Conservation (phyloP, 2,797 vertebrate species). For the Sus cebifrons region DNA sequence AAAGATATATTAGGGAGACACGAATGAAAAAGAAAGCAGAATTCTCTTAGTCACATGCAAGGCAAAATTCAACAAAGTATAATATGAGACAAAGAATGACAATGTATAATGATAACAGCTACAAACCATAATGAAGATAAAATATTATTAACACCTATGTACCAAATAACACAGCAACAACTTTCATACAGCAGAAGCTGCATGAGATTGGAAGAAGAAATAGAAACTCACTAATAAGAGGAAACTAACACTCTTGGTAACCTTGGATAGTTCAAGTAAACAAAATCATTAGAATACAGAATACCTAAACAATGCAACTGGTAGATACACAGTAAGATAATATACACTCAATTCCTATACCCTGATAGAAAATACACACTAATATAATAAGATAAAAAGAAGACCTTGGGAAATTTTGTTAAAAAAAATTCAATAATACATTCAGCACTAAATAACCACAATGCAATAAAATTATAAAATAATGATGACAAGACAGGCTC, state of each 20-base stretch:
- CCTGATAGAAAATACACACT: neutral
- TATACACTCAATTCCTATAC: neutral
- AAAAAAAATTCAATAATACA: neutral
- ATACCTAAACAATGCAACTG: neutral
- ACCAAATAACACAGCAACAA: neutral
- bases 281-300: neutral
- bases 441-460: neutral
- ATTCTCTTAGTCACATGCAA: neutral
- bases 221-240: neutral
- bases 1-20: neutral
- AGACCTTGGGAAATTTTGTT: neutral
- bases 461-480: neutral
- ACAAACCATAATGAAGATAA: slow-evolving; percentile 2
- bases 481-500: slow-evolving; percentile 30
- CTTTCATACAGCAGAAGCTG: neutral
- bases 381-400: neutral
- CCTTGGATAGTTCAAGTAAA: neutral
- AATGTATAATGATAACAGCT: slow-evolving; percentile 1
- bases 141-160: neutral
- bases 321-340: neutral
- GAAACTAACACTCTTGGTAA: neutral
- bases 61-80: neutral
- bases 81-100: neutral
- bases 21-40: neutral
- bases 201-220: neutral